Percentiles rank a stretch among this genome's conserved stretches.
Conservation (phyloP, 2,113 vertebrate species). For the Galemys pyrenaicus region DNA sequence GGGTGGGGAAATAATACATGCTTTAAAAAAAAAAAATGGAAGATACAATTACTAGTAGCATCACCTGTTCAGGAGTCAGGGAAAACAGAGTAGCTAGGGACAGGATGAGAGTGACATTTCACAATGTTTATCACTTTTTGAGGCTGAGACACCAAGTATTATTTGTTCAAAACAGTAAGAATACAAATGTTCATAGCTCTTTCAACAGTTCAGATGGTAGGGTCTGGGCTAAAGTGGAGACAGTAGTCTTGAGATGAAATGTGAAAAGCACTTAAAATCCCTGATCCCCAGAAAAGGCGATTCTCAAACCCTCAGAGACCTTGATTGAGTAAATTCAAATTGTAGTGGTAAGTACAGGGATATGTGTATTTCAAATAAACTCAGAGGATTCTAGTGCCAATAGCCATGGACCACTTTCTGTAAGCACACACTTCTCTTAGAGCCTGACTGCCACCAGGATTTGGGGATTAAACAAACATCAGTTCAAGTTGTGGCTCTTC, state of each 20-base stretch:
- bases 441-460: neutral
- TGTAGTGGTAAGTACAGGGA: neutral
- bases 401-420: neutral
- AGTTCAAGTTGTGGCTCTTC: neutral
- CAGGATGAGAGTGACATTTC: neutral
- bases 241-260: neutral
- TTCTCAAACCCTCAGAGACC: neutral
- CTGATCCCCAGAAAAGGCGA: neutral
- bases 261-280: neutral
- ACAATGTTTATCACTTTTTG: neutral
- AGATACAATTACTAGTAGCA: neutral
- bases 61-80: neutral
- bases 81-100: neutral
- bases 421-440: neutral
- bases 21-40: neutral
- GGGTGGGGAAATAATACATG: neutral
- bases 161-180: conserved; percentile 17
- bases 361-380: neutral
- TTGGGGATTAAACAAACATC: neutral
- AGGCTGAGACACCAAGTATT: neutral
- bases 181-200: neutral
- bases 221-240: neutral
- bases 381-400: neutral
- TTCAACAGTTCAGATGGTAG: neutral
- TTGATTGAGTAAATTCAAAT: neutral